Conservation (phyloP, 2,888 invertebrate genomes). For the Scotopteryx bipunctaria region DNA sequence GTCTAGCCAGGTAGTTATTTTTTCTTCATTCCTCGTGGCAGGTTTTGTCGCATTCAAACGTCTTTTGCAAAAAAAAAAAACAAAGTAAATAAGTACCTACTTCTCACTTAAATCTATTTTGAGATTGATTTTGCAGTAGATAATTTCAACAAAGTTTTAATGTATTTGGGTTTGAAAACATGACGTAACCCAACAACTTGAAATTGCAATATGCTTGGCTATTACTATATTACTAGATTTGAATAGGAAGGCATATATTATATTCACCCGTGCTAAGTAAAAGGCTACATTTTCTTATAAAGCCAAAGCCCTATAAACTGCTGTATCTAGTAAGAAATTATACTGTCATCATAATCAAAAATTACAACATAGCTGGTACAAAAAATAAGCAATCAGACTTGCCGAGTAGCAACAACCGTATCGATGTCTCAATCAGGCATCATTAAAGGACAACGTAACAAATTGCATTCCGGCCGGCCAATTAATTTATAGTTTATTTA, state of each 20-base stretch:
- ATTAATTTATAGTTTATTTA: slow-evolving; percentile 54
- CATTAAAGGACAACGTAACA: slow-evolving; percentile 52
- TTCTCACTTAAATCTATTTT: too few relatives aligned
- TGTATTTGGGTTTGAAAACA: too few relatives aligned
- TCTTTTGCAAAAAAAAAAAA: slow-evolving; percentile 1
- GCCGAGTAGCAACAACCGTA: slow-evolving; percentile 32
- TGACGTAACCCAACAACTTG: too few relatives aligned
- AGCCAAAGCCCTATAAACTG: not conserved
- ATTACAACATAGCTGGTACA: slow-evolving; percentile 19
- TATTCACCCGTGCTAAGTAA: too few relatives aligned
- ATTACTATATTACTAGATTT: too few relatives aligned
- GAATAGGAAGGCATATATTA: too few relatives aligned
- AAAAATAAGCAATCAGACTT: slow-evolving; percentile 29
- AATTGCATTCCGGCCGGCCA: slow-evolving; percentile 53
- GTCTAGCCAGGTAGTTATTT: slow-evolving; percentile 4
- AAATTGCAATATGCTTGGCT: too few relatives aligned
- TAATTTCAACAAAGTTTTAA: too few relatives aligned
- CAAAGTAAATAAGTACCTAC: too few relatives aligned
- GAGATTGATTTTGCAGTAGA: too few relatives aligned
- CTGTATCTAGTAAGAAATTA: not conserved
- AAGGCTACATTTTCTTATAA: not conserved
- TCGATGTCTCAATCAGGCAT: slow-evolving; percentile 52
- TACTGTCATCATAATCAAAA: slow-evolving; percentile 19
- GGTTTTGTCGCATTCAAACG: slow-evolving; percentile 6
- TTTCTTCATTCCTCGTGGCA: slow-evolving; percentile 9